Base-by-base conservation (phyloP, 2,888 invertebrate genomes). In the Thymelicus acteon region DNA sequence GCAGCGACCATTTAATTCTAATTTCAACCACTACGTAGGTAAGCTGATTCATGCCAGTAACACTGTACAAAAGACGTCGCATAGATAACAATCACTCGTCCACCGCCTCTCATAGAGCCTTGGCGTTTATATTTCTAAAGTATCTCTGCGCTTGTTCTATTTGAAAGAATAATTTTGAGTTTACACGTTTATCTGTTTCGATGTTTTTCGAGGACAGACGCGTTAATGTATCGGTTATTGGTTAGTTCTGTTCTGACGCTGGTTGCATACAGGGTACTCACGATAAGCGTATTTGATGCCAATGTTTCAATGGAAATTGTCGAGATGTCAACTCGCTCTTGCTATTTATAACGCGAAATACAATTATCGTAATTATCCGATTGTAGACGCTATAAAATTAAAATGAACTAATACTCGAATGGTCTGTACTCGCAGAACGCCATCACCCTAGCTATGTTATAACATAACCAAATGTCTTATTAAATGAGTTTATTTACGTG, bases 401-500 rank as follows among this genome's bases (percentile, higher is more conserved):
- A 54, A 12, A 10, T 54, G 8, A 12, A 3, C 7, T 31, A 31
- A 49, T 7, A 60, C 39, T 47, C 39, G 49, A 47, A 31, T 3
- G 39, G 75, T 75, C 73, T 75, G 67, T 73, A 70, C 64, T 60
- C 74, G 74, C 71, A 74, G 60, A 62, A 60, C 75, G 63, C 39
- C 54, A 72, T 74, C 75, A 76, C 74, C 69, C 63, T 78, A 76
- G 78, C 74, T 70, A 76, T 77, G 79, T 76, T 75, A 77, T 75
- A 76, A 72, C 74, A 75, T 67, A 80, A 83, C 83, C 84, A 85
- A 84, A 78, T 86, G 87, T 89, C 83, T 86, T 73, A 87, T 86
- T 85, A 85, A 84, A 89, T 87, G 85, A 54, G 87, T 90, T 85
- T 81, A 83, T 86, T 86, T 87, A 84, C 85, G 91, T 92, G 91